Evolutionary conservation across 1,140 invertebrate genomes (phyloP), one percentile per base, ranked within the genome.

Genomic region (Colletes gigas): DNA sequence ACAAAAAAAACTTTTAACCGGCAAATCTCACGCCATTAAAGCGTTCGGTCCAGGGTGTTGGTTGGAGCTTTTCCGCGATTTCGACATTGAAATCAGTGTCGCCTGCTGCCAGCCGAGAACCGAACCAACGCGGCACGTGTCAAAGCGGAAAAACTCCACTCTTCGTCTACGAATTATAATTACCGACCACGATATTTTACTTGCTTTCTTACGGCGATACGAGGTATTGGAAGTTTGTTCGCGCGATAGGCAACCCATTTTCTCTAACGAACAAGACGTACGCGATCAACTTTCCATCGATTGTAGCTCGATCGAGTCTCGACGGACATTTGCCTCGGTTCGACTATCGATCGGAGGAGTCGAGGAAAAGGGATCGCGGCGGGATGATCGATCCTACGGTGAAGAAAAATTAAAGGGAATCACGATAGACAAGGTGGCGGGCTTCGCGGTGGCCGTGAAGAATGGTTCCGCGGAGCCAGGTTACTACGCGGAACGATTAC

Each of bases 401-500:
- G 72, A 52, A 14, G 14, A 44, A 79, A 15, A 21, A 50, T 65
- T 44, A 21, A 67, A 70, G 17, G 59, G 47, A 57, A 62, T 30
- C 71, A 63, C 57, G 30, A 12, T 14, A 83, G 73, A 73, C 89
- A 89, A 88, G 70, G 88, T 90, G 89, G 89, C 88, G 89, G 88
- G 84, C 30, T 89, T 89, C 79, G 82, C 89, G 65, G 87, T 90
- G 69, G 83, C 88, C 67, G 71, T 84, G 66, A 89, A 86, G 80
- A 89, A 90, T 90, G 88, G 84, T 84, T 88, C 88, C 68, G 81
- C 88, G 85, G 87, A 88, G 83, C 81, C 82, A 19, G 77, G 78
- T 57, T 89, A 83, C 67, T 88, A 86, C 76, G 85, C 80, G 75
- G 83, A 89, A 55, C 82, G 78, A 17, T 66, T 88, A 67, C 83